Evolutionary conservation across 2,888 invertebrate genomes (phyloP).

Genomic region (Acleris emargana): DNA sequence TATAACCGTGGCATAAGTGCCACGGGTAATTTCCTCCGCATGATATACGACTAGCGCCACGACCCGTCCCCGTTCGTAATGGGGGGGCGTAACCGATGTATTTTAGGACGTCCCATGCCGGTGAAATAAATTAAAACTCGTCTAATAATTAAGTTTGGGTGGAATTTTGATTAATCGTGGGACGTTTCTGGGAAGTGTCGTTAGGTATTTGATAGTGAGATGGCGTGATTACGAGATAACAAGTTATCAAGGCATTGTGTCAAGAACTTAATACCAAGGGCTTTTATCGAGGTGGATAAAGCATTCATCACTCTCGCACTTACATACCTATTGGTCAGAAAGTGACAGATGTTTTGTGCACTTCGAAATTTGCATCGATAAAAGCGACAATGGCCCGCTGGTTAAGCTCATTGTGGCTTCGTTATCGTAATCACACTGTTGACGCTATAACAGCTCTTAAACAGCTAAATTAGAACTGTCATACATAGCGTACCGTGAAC

Average conservation of each 20-base stretch:
- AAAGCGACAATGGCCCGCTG: no score
- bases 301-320: no score
- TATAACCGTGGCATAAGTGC: slow-evolving; percentile 49
- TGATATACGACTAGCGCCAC: slow-evolving; percentile 41
- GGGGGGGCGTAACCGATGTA: slow-evolving; percentile 59
- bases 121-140: slow-evolving; percentile 65
- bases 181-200: slow-evolving; percentile 37
- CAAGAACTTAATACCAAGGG: no score
- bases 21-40: slow-evolving; percentile 56
- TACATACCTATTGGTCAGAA: no score
- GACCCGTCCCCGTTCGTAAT: slow-evolving; percentile 55
- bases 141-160: slow-evolving; percentile 64
- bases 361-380: no score
- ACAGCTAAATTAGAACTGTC: no score
- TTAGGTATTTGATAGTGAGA: slow-evolving; percentile 32
- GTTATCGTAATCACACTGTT: no score
- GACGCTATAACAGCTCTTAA: no score
- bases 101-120: slow-evolving; percentile 59
- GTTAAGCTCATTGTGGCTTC: no score
- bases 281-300: no score
- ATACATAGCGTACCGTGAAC: no score
- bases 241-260: background rate
- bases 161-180: slow-evolving; percentile 60
- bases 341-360: no score
- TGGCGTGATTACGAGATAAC: slow-evolving; percentile 14